Evolutionary conservation across 2,888 invertebrate genomes (phyloP), one percentile per base, ranked within the genome.

Genomic region (Cheilosia variabilis): DNA sequence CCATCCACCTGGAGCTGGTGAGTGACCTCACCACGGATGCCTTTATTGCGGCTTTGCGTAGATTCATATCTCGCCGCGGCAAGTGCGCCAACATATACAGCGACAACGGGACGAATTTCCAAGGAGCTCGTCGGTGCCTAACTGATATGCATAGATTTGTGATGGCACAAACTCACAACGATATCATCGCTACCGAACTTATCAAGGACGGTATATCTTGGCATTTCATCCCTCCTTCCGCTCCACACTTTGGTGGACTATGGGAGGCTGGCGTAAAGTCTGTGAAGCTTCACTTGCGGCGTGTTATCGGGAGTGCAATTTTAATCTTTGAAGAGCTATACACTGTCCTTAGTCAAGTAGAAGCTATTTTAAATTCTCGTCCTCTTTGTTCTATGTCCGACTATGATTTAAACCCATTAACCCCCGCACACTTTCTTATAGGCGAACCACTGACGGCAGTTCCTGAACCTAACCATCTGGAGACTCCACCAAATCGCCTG

Each of bases 181-280:
- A 83, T 15, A 50, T 69, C 10, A 71, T 80, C 9, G 34, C 69
- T 19, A 62, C 47, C 22, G 47, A 31, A 19, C 79, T 77, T 13
- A 77, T 72, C 9, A 43, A 57, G 45, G 80, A 86, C 10, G 77
- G 71, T 2, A 82, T 80, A 0, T 24, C 58, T 24, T 84, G 87
- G 81, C 81, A 62, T 6, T 87, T 55, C 22, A 87, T 80, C 24
- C 73, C 87, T 5, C 79, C 87, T 10, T 55, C 76, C 3, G 68
- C 78, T 0, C 76, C 83, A 4, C 76, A 82, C 37, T 87, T 77
- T 52, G 80, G 78, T 34, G 34, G 34, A 2, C n/a, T 43, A 27
- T 82, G 79, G 7, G 73, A 79, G 78, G 43, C 84, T 69, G 1
- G 73, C 41, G 10, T 31, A 68, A 82, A 27, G 41, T 87, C n/a